Conservation (phyloP, 2,113 vertebrate species). For the Jacana jacana region DNA sequence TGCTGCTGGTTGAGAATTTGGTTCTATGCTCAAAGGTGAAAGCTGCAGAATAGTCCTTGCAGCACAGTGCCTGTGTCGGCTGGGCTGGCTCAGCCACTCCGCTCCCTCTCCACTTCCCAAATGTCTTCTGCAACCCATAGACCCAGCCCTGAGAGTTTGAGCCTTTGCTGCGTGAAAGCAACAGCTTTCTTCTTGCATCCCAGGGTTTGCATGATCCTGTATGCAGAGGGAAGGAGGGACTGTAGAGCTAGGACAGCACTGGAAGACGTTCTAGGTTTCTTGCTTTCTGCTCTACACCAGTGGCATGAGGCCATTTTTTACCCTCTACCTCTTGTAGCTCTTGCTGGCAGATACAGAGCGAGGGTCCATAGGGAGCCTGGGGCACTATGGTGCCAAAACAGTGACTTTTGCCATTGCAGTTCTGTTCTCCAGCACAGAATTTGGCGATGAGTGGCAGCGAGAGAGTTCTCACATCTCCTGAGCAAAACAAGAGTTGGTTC, state of each 20-base stretch:
- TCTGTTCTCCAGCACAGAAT: fast-evolving
- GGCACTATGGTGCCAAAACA: background rate
- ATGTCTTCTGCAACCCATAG: background rate
- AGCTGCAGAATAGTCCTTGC: fast-evolving
- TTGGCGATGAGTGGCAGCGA: background rate
- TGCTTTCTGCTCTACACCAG: background rate
- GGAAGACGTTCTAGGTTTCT: background rate
- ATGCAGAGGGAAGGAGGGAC: background rate
- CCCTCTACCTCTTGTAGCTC: background rate
- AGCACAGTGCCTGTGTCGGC: fast-evolving
- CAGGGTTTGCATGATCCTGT: background rate
- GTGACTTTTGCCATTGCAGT: background rate
- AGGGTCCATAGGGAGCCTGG: background rate
- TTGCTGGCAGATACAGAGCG: background rate
- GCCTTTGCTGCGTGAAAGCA: background rate
- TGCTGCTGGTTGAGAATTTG: background rate
- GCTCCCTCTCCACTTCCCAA: background rate
- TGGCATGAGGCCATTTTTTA: background rate
- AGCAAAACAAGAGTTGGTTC: background rate
- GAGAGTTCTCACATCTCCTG: fast-evolving
- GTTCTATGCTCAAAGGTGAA: background rate
- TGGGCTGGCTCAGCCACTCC: background rate
- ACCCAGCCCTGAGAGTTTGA: fast-evolving
- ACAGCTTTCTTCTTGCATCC: background rate
- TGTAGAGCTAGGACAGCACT: background rate